Conservation (phyloP, 2,888 invertebrate genomes). For the Lasioglossum leucozonium region DNA sequence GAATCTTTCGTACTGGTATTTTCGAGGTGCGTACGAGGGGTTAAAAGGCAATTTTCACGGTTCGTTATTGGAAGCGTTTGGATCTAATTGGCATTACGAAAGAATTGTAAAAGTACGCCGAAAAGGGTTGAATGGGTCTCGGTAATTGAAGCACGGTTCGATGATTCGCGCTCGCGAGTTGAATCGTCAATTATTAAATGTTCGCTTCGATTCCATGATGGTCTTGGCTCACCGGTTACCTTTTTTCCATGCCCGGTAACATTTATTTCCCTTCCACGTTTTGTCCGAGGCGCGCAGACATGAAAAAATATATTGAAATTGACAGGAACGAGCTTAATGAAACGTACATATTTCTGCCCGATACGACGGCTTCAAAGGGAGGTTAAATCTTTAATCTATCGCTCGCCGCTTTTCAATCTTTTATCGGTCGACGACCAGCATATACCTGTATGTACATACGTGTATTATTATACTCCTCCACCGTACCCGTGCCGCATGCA, state of each 20-base stretch:
- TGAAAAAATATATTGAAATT: slow-evolving; percentile 19
- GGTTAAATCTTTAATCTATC: slow-evolving; percentile 20
- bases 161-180: slow-evolving; percentile 56
- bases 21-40: neutral
- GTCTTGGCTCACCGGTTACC: slow-evolving; percentile 38
- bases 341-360: neutral
- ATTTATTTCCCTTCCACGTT: slow-evolving; percentile 16
- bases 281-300: neutral
- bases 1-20: neutral
- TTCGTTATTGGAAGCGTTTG: neutral
- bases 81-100: neutral
- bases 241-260: slow-evolving; percentile 22
- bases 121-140: slow-evolving; percentile 44
- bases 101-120: neutral
- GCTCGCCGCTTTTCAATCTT: neutral
- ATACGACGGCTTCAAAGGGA: neutral
- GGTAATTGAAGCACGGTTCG: slow-evolving; percentile 60
- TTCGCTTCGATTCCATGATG: slow-evolving; percentile 51
- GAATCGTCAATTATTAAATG: slow-evolving; percentile 50
- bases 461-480: too few relatives aligned
- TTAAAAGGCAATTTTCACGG: neutral
- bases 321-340: slow-evolving; percentile 15
- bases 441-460: too few relatives aligned
- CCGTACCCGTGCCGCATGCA: neutral
- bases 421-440: neutral